Percentiles rank a stretch among this genome's conserved stretches.
Evolutionary conservation across 2,113 vertebrate species (phyloP).

Genomic region (Eulacestoma nigropectus): DNA sequence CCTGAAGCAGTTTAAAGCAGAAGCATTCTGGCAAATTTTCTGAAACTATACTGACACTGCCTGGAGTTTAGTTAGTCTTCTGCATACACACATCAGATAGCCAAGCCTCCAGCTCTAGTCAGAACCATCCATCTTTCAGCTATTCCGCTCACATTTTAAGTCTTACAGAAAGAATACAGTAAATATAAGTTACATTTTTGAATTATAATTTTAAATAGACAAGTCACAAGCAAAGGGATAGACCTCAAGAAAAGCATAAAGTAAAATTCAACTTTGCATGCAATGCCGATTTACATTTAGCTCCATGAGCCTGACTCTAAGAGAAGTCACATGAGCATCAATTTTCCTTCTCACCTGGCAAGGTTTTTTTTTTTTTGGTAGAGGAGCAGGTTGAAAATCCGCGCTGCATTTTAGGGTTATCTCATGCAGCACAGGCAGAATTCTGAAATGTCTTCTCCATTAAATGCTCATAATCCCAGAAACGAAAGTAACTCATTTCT

Average conservation of each 20-base stretch:
- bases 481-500: conserved; percentile 62
- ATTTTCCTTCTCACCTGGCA: conserved; percentile 49
- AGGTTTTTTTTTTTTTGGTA: conserved; percentile 6
- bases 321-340: background rate
- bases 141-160: background rate
- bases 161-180: background rate
- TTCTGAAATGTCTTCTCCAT: conserved; percentile 65
- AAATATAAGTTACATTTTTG: background rate
- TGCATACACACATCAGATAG: background rate
- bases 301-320: background rate
- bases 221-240: background rate
- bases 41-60: background rate
- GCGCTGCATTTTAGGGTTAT: conserved; percentile 25
- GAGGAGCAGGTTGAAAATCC: conserved; percentile 42
- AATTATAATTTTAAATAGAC: background rate
- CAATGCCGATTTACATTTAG: background rate
- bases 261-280: background rate
- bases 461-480: conserved; percentile 67
- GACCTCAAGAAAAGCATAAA: background rate
- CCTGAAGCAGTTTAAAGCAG: background rate
- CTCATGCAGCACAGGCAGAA: conserved; percentile 24
- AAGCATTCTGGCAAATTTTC: background rate
- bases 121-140: background rate
- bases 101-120: background rate
- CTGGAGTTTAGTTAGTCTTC: background rate